Conservation (phyloP, 1,140 invertebrate genomes). For the Formica selysi region DNA sequence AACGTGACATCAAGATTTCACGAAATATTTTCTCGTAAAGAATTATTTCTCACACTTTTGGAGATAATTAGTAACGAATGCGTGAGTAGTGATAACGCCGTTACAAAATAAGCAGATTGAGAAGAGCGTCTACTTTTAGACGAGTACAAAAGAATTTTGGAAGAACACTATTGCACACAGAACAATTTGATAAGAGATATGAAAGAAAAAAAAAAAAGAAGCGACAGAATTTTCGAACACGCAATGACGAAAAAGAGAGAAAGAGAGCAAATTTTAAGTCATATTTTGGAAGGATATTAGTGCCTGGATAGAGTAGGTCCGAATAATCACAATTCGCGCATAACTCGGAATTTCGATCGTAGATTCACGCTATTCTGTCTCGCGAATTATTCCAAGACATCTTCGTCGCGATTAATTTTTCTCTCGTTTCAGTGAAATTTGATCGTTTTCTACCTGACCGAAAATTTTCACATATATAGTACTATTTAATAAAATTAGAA, state of each 20-base stretch:
- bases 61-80: neutral
- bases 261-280: conserved; percentile 71
- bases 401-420: conserved; percentile 37
- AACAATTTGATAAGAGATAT: conserved; percentile 11
- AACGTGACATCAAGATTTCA: neutral
- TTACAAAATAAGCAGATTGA: conserved; percentile 35
- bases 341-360: conserved; percentile 67
- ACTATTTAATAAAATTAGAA: conserved; percentile 42
- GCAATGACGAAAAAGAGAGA: conserved; percentile 29
- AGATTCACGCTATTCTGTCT: conserved; percentile 69
- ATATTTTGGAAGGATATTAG: conserved; percentile 82
- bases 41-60: neutral
- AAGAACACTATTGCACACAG: conserved; percentile 38
- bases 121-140: conserved; percentile 29
- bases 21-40: neutral
- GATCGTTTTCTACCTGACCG: conserved; percentile 40
- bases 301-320: conserved; percentile 85
- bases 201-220: neutral
- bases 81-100: conserved; percentile 41
- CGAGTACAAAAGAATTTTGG: conserved; percentile 16
- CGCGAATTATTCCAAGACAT: conserved; percentile 27
- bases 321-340: conserved; percentile 70
- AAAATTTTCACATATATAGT: conserved; percentile 53
- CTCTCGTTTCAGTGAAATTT: conserved; percentile 5
- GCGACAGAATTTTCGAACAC: neutral